A percentile compares a stretch with the other conserved stretches of the same genome.
Evolutionary conservation across 1,140 invertebrate genomes (phyloP).

Genomic region (Drosophila subobscura): DNA sequence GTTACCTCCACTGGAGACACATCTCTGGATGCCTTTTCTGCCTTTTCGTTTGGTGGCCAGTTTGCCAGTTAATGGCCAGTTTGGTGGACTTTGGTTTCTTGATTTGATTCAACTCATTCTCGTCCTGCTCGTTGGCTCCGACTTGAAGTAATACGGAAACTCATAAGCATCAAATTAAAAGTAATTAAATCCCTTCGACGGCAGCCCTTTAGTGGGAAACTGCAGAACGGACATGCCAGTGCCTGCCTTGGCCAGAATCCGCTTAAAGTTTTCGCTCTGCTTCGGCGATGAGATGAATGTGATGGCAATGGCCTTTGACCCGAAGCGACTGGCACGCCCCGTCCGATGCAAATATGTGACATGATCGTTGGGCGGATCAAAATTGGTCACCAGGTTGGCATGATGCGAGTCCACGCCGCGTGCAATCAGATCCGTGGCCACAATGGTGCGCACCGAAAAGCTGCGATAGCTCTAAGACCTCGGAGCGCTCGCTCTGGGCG

Average conservation of each 20-base stretch:
- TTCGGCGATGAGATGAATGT: constrained; percentile 86
- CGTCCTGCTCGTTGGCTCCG: constrained; percentile 8
- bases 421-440: constrained; percentile 95
- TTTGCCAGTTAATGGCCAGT: no score
- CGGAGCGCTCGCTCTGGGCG: constrained; percentile 90
- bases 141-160: constrained; percentile 45
- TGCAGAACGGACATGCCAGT: constrained; percentile 84
- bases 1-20: not conserved
- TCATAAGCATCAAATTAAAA: constrained; percentile 55
- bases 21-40: not conserved
- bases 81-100: constrained; percentile 6
- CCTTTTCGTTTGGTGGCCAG: not conserved
- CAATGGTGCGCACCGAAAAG: constrained; percentile 91
- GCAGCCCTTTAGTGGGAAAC: constrained; percentile 76
- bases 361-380: constrained; percentile 92
- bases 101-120: constrained; percentile 27
- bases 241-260: constrained; percentile 85
- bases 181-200: constrained; percentile 43
- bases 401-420: constrained; percentile 95
- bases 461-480: constrained; percentile 90
- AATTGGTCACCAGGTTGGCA: constrained; percentile 96
- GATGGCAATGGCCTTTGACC: constrained; percentile 89
- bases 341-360: constrained; percentile 98
- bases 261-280: constrained; percentile 86
- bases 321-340: constrained; percentile 96